Evolutionary conservation across 1,140 invertebrate species (phyloP), one percentile per base, ranked within the genome.

Genomic region (Asbolus verrucosus): DNA sequence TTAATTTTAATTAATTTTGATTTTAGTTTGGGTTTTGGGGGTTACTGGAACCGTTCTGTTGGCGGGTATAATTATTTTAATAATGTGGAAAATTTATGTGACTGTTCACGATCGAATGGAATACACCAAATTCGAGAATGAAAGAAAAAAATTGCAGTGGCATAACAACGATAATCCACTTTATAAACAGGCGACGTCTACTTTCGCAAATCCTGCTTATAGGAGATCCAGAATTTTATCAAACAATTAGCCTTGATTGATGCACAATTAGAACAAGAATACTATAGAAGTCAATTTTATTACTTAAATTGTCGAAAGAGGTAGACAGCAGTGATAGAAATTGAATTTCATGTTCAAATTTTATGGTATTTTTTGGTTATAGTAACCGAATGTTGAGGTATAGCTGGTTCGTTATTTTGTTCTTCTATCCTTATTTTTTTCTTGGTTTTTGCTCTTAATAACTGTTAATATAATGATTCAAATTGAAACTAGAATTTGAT

Each of bases 91-190:
- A 84, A 85, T 98, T 63, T 85, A 96, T 0, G 98, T 96, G 1
- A 95, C 94, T 14, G 94, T 99, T 69, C 95, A 98, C 77, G 98
- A 99, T 82, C 87, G 95, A 59, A 84, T 94, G 69, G 98, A 99
- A 83, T 98, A 97, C 82, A 97, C 96, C 6, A 92, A 92, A 76
- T 99, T 99, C 82, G 95, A 98, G 81, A 97, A 98, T 79, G 97
- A 99, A 81, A 87, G 94, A 71, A 91, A 94, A 86, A 94, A 93
- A 84, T 94, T 96, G 46, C 94, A 95, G 80, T 99, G 96, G 96
- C 94, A 98, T 80, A 83, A 96, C 93, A 94, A 94, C 69, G 96
- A 98, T 82, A 99, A 99, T 90, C 97, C 98, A 59, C 95, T 99
- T 76, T 99, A 97, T 85, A 97, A 95, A 82, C 95, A 97, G 87